Percentiles rank a stretch among this genome's conserved stretches.
Conservation (phyloP, 2,797 vertebrate species). For the Distichodus sexfasciatus region DNA sequence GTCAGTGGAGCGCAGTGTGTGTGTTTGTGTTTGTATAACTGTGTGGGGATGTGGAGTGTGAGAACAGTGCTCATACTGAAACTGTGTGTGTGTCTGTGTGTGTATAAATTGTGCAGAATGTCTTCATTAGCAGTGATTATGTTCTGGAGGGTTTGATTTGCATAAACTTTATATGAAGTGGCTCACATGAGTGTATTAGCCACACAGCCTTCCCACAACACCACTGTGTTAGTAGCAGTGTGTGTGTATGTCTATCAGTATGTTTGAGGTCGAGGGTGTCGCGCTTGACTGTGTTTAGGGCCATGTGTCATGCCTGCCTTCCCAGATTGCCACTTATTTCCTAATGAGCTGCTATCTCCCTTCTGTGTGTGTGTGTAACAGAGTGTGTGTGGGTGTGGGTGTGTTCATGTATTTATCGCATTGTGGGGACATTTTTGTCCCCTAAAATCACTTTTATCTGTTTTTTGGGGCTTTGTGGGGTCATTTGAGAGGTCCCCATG, state of each 20-base stretch:
- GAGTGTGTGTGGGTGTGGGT: no score
- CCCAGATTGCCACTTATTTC: conserved; percentile 55
- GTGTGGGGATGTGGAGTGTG: conserved; percentile 3
- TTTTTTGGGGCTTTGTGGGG: no score
- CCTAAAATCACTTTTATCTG: no score
- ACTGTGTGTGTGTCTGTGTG: neutral
- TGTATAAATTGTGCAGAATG: neutral
- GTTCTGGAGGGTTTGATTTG: neutral
- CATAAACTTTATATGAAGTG: neutral
- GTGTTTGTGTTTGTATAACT: neutral
- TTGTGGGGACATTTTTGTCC: no score
- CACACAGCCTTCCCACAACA: no score
- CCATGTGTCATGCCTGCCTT: neutral
- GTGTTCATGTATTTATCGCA: no score
- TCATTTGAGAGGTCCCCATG: no score
- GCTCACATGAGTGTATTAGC: no score
- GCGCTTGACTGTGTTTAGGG: neutral
- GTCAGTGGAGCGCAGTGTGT: neutral
- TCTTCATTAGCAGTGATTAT: neutral
- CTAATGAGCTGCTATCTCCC: conserved; percentile 58
- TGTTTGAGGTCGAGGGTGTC: no score
- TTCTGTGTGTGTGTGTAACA: conserved; percentile 55
- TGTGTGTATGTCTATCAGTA: no score
- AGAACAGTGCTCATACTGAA: neutral
- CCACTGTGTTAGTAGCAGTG: no score